These are phyloP conservation scores for Galerucella pusilla DNA, from an alignment of 2,888 invertebrate species.

Conservation along the genomic window DNA sequence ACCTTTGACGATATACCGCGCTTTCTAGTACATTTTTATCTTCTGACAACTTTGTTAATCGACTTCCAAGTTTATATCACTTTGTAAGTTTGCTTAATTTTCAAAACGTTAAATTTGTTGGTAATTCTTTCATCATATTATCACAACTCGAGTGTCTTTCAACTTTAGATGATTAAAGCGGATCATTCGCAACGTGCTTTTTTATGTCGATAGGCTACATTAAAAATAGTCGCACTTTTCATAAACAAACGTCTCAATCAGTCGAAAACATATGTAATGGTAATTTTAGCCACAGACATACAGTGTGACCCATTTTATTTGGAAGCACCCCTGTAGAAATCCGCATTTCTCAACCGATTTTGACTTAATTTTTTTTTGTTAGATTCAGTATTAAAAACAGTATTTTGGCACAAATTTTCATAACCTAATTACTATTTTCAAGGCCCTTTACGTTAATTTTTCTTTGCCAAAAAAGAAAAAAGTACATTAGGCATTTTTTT, in stretches of 20 bases:
- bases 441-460: too few relatives aligned
- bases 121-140: not conserved
- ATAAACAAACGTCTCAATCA: conserved; percentile 1
- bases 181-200: not conserved
- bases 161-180: not conserved
- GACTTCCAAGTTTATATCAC: too few relatives aligned
- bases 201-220: not conserved
- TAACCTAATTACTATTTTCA: too few relatives aligned
- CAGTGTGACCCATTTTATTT: too few relatives aligned
- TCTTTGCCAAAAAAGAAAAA: too few relatives aligned
- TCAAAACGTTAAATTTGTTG: not conserved
- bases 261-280: not conserved
- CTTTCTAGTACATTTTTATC: not conserved
- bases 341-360: too few relatives aligned
- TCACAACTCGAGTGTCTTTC: not conserved
- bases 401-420: too few relatives aligned
- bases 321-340: too few relatives aligned
- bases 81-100: not conserved
- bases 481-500: too few relatives aligned
- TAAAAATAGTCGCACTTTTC: conserved; percentile 1
- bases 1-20: not conserved
- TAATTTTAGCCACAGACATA: not conserved
- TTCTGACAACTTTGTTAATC: not conserved
- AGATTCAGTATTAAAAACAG: too few relatives aligned
- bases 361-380: too few relatives aligned